A percentile compares a stretch with the other conserved stretches of the same genome.
Conservation (phyloP, 1,140 invertebrate genomes). For the Cyphomyrmex costatus region DNA sequence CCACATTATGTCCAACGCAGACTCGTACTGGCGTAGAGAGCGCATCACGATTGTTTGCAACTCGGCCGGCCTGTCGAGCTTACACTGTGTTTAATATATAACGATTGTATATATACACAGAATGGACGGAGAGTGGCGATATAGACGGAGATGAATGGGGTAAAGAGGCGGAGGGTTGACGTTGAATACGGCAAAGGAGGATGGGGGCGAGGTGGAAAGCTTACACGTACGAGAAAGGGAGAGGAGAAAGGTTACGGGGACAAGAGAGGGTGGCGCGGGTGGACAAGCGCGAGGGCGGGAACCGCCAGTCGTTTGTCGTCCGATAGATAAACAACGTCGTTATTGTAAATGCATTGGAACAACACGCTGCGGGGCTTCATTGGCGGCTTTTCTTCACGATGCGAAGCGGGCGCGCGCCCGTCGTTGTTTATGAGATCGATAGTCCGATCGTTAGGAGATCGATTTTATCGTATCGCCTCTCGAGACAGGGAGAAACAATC, state of each 20-base stretch:
- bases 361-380: conserved; percentile 79
- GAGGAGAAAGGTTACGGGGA: conserved; percentile 39
- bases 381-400: conserved; percentile 78
- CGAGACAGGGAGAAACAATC: conserved; percentile 71
- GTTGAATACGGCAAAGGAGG: conserved; percentile 71
- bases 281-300: conserved; percentile 44
- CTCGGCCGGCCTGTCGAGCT: conserved; percentile 59
- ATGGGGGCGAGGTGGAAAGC: conserved; percentile 35
- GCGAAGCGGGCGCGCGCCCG: conserved; percentile 42
- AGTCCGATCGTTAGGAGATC: conserved; percentile 71
- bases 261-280: conserved; percentile 33
- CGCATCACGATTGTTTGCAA: conserved; percentile 61
- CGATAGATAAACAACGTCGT: conserved; percentile 80
- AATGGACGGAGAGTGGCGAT: conserved; percentile 70
- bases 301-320: conserved; percentile 78
- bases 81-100: conserved; percentile 69
- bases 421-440: conserved; percentile 76
- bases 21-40: neutral
- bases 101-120: conserved; percentile 69
- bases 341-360: conserved; percentile 80
- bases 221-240: conserved; percentile 36
- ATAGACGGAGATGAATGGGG: conserved; percentile 74
- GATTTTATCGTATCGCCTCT: conserved; percentile 74
- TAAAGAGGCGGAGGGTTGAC: conserved; percentile 71
- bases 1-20: conserved; percentile 19